Evolutionary conservation across 1,140 invertebrate species (phyloP).

Genomic region (Coenobita brevimanus): DNA sequence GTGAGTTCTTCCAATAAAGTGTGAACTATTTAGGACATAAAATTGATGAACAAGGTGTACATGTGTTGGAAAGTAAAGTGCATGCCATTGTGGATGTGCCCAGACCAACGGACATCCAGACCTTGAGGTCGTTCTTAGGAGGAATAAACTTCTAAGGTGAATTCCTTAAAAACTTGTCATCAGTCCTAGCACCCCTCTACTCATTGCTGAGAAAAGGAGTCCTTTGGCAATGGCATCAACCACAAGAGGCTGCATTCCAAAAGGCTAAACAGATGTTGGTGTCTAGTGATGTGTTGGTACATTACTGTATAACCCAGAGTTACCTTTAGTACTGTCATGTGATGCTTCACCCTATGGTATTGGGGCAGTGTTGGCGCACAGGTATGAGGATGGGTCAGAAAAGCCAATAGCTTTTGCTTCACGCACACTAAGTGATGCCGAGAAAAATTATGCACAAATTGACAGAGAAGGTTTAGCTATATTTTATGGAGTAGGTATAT

Average conservation of each 20-base stretch:
- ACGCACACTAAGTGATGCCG: slow-evolving; percentile 72
- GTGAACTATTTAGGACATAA: not conserved
- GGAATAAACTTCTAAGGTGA: slow-evolving; percentile 27
- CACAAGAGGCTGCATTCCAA: slow-evolving; percentile 70
- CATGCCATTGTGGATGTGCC: not conserved
- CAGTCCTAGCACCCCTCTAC: slow-evolving; percentile 16
- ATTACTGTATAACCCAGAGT: slow-evolving; percentile 73
- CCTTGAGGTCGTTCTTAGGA: not conserved
- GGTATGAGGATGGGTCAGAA: slow-evolving; percentile 71
- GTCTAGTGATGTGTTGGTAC: slow-evolving; percentile 70
- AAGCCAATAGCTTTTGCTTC: slow-evolving; percentile 75
- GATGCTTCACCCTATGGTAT: slow-evolving; percentile 76
- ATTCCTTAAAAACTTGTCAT: not conserved
- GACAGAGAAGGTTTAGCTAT: slow-evolving; percentile 77
- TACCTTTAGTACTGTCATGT: slow-evolving; percentile 73
- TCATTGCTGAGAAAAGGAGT: not conserved
- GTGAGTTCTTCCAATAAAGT: not conserved
- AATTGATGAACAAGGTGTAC: not conserved
- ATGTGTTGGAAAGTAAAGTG: not conserved
- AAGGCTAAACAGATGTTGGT: slow-evolving; percentile 71
- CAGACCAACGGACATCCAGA: not conserved
- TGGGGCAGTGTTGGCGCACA: slow-evolving; percentile 75
- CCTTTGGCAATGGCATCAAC: not conserved
- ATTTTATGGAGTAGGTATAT: slow-evolving; percentile 74
- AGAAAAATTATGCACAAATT: slow-evolving; percentile 76